Conservation (phyloP, 92 coral and sea anemone species). For the Palythoa caribaeorum region DNA sequence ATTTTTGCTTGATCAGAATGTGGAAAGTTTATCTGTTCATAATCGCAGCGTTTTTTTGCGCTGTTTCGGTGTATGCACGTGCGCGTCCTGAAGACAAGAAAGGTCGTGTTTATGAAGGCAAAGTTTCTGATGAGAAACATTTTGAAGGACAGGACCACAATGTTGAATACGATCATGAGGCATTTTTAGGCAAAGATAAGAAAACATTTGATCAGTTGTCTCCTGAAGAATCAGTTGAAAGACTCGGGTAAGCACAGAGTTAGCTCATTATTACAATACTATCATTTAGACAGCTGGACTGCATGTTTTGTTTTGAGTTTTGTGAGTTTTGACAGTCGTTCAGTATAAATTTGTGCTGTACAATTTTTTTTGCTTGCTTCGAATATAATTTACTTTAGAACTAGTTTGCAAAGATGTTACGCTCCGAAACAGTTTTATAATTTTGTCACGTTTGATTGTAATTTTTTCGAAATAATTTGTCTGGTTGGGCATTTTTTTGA, state of each 20-base stretch:
- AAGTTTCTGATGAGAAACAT: slow-evolving; percentile 90
- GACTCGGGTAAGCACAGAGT: slow-evolving; percentile 77
- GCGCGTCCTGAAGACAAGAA: slow-evolving; percentile 75
- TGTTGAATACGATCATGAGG: slow-evolving; percentile 95
- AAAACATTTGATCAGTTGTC: slow-evolving; percentile 88
- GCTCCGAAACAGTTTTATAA: too few species aligned
- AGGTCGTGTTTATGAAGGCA: slow-evolving; percentile 76
- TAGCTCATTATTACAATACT: neutral
- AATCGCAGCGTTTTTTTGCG: slow-evolving; percentile 27
- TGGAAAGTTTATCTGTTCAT: slow-evolving; percentile 19
- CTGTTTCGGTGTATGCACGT: slow-evolving; percentile 59
- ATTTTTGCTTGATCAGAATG: neutral
- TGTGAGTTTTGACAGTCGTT: too few species aligned
- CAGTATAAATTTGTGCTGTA: too few species aligned
- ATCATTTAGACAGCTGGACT: neutral
- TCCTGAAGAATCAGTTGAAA: slow-evolving; percentile 89
- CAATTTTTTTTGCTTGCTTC: too few species aligned
- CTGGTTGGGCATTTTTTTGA: too few species aligned
- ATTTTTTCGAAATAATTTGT: too few species aligned
- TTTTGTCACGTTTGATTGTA: too few species aligned
- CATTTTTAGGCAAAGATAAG: slow-evolving; percentile 94
- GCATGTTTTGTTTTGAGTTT: too few species aligned
- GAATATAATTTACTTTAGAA: too few species aligned
- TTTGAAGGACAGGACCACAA: slow-evolving; percentile 88
- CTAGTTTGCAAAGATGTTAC: too few species aligned